Conservation (phyloP, 2,113 vertebrate species). For the Hippocampus barbouri region DNA sequence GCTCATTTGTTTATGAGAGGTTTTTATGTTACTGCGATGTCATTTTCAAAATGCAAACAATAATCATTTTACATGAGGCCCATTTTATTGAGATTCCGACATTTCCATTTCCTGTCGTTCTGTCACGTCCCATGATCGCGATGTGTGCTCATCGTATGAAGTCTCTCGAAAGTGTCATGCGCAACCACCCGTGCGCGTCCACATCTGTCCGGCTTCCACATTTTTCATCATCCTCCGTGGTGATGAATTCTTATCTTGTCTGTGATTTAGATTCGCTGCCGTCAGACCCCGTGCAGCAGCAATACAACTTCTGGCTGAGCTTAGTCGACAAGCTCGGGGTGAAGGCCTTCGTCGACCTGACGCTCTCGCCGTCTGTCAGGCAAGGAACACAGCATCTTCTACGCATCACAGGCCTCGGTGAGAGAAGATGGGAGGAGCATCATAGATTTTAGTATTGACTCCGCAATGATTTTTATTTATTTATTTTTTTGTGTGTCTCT, state of each 20-base stretch:
- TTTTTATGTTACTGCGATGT: no score
- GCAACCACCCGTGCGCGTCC: background rate
- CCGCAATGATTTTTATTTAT: background rate
- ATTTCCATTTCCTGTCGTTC: background rate
- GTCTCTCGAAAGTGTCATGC: background rate
- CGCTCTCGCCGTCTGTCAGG: conserved; percentile 78
- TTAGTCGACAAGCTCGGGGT: conserved; percentile 84
- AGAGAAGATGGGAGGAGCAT: conserved; percentile 19
- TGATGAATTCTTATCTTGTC: background rate
- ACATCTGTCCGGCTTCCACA: background rate
- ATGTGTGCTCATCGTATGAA: background rate
- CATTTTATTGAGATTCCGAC: background rate
- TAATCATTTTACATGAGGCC: background rate
- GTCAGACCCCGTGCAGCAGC: conserved; percentile 82
- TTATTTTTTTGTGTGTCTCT: background rate
- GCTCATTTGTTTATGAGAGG: background rate
- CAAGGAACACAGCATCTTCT: conserved; percentile 86
- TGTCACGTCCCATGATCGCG: background rate
- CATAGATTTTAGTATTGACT: background rate
- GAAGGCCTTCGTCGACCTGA: conserved; percentile 88
- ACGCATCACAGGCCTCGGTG: conserved; percentile 84
- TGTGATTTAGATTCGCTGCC: conserved; percentile 71
- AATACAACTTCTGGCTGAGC: conserved; percentile 87
- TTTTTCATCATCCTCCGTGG: no score
- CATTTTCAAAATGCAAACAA: background rate